Base-by-base conservation (phyloP, 2,888 invertebrate species). In the Nemotelus nigrinus region DNA sequence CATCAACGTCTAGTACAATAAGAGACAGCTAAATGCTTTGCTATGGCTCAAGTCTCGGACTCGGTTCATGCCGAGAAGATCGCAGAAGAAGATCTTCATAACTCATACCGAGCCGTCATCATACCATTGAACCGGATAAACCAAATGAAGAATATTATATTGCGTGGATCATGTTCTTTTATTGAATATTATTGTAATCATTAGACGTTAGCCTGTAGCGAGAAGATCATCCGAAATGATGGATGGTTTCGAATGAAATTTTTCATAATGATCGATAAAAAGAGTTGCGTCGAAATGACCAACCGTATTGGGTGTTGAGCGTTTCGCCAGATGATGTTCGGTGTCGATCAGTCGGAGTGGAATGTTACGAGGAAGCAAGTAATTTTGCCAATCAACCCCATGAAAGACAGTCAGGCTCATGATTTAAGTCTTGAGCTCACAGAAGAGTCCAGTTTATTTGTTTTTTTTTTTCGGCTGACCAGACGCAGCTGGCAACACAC, bases 151-250 rank as follows among this genome's bases (percentile, higher is more conserved):
- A 48, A 67, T 48, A 48, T 39, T 67, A 7, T 67, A 67, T 67
- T 67, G 39, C 25, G 50, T 48, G 63, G 67, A 67, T 67, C 67
- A 67, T 67, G 67, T 45, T 25, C 67, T 48, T 41, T 70, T 70
- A 43, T 70, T 53, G 8, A 43, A 57, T n/a, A 57, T 57, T 58
- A 43, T 57, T 72, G 71, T 58, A 72, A 72, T 57, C 71, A 72
- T 72, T 72, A 72, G 70, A 72, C 44, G 58, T 44, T 72, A 10
- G 71, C 71, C 71, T n/a, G n/a, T 5, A 58, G 71, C 71, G 3
- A 3, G 55, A 57, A 72, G 58, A 72, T 58, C 57, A 57, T 57
- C 58, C 44, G n/a, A 72, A 72, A 47, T 50, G n/a, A 68, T 48
- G 50, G 67, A 50, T 25, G 7, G n/a, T 47, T 44, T 4, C 4